Percentiles rank a stretch among this genome's conserved stretches.
These are phyloP conservation scores for Brachionus plicatilis DNA, from an alignment of 1,140 invertebrate species.

Conservation along the genomic window DNA sequence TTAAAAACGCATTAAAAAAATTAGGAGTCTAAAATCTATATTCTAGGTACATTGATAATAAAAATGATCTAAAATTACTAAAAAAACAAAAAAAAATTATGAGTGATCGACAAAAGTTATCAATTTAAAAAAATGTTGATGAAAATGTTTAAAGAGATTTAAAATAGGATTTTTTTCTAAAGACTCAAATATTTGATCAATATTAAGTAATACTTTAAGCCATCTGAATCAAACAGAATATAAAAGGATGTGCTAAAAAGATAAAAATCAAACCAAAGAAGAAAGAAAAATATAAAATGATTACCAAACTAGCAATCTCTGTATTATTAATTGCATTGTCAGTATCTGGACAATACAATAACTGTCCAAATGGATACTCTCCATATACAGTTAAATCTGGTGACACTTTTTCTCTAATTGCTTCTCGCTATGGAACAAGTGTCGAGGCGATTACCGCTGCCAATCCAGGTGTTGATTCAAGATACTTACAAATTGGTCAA, in stretches of 20 bases:
- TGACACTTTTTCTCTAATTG: not conserved
- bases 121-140: not conserved
- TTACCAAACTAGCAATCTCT: not conserved
- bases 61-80: too few species aligned
- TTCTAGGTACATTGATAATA: too few species aligned
- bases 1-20: too few species aligned
- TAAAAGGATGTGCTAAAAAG: not conserved
- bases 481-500: not conserved
- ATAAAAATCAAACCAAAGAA: not conserved
- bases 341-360: not conserved
- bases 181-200: not conserved
- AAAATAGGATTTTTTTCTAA: not conserved
- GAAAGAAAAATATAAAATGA: not conserved
- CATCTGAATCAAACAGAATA: not conserved
- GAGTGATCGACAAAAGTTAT: not conserved
- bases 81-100: not conserved
- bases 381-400: not conserved
- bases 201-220: not conserved
- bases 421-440: not conserved
- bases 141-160: not conserved
- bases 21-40: too few species aligned
- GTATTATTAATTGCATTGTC: not conserved
- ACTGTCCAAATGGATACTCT: not conserved
- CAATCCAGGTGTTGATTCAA: slow-evolving; percentile 1
- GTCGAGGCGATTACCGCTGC: not conserved